These are phyloP conservation scores for Sparidentex hasta DNA, from an alignment of 2,797 vertebrate genomes.

Conservation along the genomic window DNA sequence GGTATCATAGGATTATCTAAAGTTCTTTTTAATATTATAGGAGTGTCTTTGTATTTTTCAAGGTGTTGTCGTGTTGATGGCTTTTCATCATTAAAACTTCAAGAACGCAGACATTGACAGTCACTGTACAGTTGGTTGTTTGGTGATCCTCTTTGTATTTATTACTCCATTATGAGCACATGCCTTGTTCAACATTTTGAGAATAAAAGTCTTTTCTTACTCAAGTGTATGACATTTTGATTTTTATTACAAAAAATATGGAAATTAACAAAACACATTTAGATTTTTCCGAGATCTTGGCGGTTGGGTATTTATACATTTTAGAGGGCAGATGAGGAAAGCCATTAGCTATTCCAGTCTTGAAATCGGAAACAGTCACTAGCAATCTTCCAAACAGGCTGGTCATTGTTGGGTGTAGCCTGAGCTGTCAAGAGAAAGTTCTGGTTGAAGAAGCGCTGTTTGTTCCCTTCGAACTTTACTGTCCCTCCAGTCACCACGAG, in stretches of 20 bases:
- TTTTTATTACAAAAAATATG: constrained; percentile 58
- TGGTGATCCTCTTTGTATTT: constrained; percentile 69
- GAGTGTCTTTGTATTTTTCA: constrained; percentile 64
- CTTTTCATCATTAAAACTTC: constrained; percentile 39
- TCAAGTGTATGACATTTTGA: not conserved
- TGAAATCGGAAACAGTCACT: constrained; percentile 98
- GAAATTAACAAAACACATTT: constrained; percentile 5
- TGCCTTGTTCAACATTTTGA: constrained; percentile 67
- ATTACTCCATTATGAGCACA: constrained; percentile 70
- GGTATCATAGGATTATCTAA: constrained; percentile 26
- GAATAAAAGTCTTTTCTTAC: constrained; percentile 82
- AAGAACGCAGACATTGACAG: constrained; percentile 19
- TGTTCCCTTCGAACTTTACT: constrained; percentile 97
- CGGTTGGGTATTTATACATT: not conserved
- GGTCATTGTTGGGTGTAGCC: constrained; percentile 88
- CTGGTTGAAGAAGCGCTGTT: constrained; percentile 95
- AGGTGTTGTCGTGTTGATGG: constrained; percentile 44
- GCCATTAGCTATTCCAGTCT: constrained; percentile 90
- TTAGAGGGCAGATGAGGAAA: not conserved
- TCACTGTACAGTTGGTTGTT: constrained; percentile 54
- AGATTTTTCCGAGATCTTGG: not conserved
- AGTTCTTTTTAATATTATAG: constrained; percentile 42
- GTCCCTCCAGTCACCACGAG: constrained; percentile 93
- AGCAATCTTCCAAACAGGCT: constrained; percentile 96
- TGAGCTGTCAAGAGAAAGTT: constrained; percentile 96